These are phyloP conservation scores for Brienomyrus longianalis DNA, from an alignment of 2,113 vertebrate genomes.

Conservation along the genomic window DNA sequence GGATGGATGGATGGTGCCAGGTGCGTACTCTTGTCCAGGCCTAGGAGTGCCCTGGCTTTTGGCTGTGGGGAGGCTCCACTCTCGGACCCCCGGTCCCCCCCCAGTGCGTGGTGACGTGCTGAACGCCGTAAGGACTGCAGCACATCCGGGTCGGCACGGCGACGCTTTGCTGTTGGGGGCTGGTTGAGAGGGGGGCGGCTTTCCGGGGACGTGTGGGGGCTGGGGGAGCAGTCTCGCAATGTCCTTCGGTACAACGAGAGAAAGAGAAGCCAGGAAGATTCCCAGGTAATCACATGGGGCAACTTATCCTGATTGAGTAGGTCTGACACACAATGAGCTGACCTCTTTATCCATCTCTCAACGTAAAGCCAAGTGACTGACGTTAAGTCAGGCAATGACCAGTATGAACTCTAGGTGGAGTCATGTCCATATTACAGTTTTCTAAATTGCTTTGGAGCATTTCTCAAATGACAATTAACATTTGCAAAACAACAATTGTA, in stretches of 20 bases:
- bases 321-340: not conserved
- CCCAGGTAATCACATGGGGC: not conserved
- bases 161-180: not conserved
- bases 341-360: not conserved
- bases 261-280: not conserved
- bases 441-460: no score
- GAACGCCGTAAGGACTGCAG: constrained; percentile 82
- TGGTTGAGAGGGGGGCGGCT: constrained; percentile 61
- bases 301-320: not conserved
- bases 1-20: not conserved
- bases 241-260: constrained; percentile 28
- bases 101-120: constrained; percentile 76
- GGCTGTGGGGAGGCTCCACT: constrained; percentile 82
- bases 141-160: constrained; percentile 48
- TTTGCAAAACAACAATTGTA: no score
- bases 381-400: not conserved
- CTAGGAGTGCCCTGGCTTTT: constrained; percentile 74
- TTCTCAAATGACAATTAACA: no score
- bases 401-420: not conserved
- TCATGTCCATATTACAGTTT: not conserved
- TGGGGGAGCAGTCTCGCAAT: constrained; percentile 73
- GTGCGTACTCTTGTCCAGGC: constrained; percentile 83
- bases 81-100: constrained; percentile 70
- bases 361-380: not conserved
- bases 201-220: constrained; percentile 84